A percentile compares a stretch with the other conserved stretches of the same genome.
Conservation (phyloP, 2,888 invertebrate species). For the Galeruca laticollis region DNA sequence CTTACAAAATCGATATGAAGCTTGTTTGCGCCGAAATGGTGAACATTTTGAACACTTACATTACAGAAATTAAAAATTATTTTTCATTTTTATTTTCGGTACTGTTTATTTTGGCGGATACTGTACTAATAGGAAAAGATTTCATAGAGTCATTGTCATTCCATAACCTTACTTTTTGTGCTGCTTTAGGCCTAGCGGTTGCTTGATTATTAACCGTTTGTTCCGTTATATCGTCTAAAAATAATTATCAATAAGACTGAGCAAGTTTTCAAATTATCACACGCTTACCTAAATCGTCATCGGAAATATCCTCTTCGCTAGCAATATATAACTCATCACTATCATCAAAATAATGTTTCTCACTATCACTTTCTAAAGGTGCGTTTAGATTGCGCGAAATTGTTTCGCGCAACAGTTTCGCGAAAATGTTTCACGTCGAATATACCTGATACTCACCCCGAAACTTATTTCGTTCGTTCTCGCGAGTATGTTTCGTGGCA, state of each 20-base stretch:
- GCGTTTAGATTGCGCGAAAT: no score
- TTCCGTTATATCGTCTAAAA: not conserved
- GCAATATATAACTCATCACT: not conserved
- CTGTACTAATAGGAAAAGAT: not conserved
- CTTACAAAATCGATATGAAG: no score
- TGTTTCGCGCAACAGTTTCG: no score
- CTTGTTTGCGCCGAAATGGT: no score
- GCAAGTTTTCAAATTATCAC: not conserved
- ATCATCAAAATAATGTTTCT: not conserved
- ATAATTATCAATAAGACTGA: not conserved
- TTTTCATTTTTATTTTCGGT: no score
- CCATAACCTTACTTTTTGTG: conserved; percentile 3
- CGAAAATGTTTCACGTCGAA: no score
- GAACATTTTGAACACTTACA: no score
- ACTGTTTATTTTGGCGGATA: no score
- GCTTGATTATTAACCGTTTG: not conserved
- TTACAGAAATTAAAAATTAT: no score
- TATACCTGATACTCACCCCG: no score
- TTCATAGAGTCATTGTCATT: not conserved
- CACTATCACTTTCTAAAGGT: not conserved
- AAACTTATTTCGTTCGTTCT: no score
- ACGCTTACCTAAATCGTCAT: not conserved
- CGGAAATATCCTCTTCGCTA: conserved; percentile 3
- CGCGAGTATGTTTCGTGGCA: no score
- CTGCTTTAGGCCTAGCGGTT: not conserved